Evolutionary conservation across 2,797 vertebrate genomes (phyloP).

Genomic region (Heterohyrax brucei): DNA sequence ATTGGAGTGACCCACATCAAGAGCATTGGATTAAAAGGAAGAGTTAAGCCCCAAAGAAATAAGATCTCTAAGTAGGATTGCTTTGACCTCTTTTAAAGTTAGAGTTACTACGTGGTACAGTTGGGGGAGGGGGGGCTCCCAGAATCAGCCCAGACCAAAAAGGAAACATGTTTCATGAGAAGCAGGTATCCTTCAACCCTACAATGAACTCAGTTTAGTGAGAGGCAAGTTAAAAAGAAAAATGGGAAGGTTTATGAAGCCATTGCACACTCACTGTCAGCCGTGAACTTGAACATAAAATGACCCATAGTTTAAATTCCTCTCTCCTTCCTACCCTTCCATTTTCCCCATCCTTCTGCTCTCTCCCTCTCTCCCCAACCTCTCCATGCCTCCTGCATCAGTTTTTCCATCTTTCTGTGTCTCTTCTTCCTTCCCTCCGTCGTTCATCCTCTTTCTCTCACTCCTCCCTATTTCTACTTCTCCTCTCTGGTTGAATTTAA

Average conservation of each 20-base stretch:
- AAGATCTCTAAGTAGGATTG: constrained; percentile 58
- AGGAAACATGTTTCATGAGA: neutral
- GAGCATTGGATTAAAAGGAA: constrained; percentile 51
- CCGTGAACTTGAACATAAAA: neutral
- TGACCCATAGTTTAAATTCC: neutral
- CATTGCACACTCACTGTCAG: neutral
- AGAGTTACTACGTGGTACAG: neutral
- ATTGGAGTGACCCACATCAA: constrained; percentile 54
- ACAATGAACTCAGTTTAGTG: neutral
- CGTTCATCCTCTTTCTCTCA: neutral
- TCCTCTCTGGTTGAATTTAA: constrained; percentile 22
- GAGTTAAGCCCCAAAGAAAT: constrained; percentile 44
- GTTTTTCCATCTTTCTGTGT: neutral
- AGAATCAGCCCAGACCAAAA: neutral
- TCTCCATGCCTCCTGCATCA: no score
- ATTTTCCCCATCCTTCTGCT: neutral
- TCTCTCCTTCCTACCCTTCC: neutral
- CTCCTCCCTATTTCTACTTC: neutral
- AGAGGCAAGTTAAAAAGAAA: neutral
- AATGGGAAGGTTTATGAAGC: neutral
- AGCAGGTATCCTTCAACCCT: neutral
- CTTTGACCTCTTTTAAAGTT: constrained; percentile 57
- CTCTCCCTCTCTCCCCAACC: no score
- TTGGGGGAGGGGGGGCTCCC: neutral
- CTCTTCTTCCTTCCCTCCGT: no score